Base-by-base conservation (phyloP, 1,140 invertebrate genomes). In the Pseudobourletiella spinata region DNA sequence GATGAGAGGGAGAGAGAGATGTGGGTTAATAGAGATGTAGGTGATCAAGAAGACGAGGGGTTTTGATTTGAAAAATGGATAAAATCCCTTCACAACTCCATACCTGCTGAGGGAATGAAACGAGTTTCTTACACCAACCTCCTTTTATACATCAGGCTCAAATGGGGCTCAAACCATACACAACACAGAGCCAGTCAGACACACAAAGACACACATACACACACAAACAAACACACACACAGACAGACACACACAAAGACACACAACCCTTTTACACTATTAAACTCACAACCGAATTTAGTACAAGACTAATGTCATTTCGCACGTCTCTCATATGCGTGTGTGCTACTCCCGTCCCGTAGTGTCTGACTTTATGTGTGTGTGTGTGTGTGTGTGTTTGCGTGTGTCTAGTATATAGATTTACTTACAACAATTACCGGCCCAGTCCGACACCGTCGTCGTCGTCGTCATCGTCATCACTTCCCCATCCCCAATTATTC, bases 11-110 rank as follows among this genome's bases (percentile, higher is more conserved):
- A 18, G 6, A 8, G 6, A 48, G 11, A 52, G 52, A 55, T 55
- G 4, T 55, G 52, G 52, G 52, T 55, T 55, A 55, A 2, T 55
- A 24, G 52, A 32, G 52, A 55, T 55, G 52, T 55, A 55, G 52
- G 52, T 55, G 52, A 55, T 8, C 15, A 22, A 35, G 8, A 20
- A 22, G n/a, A 4, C 43, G 4, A 18, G 8, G 48, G 20, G 24
- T 51, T 14, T 25, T 15, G 48, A 46, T 46, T 46, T 48, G 6
- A 11, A 11, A 48, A 48, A 11, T 15, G 11, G 6, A 11, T 11
- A 48, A 48, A 6, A 48, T 18, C 4, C 11, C 11, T 25, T 6
- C 8, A 14, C 48, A 51, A 51, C 22, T 51, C 24, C 48, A 51
- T 51, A 22, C 4, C 48, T 51, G 25, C n/a, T 29, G 29, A 55